Conservation (phyloP, 2,888 invertebrate species). For the Drosophila pegasa region DNA sequence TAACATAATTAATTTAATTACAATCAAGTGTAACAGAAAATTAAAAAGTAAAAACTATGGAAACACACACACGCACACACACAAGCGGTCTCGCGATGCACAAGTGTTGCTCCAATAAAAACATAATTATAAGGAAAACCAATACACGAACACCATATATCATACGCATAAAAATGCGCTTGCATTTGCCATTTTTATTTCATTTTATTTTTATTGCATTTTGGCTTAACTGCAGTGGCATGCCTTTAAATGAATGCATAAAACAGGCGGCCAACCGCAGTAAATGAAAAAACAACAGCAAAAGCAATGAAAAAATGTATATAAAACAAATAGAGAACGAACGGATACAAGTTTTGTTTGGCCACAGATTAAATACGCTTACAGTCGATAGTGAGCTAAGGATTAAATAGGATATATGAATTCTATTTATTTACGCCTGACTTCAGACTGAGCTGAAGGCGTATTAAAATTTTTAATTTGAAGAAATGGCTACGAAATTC, state of each 20-base stretch:
- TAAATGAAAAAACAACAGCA: slow-evolving; percentile 40
- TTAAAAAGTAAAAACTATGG: slow-evolving; percentile 9
- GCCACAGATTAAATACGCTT: slow-evolving; percentile 3
- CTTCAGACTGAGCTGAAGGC: not conserved
- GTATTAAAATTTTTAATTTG: too few relatives aligned
- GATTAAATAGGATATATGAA: not conserved
- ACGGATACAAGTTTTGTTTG: not conserved
- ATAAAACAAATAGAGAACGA: not conserved
- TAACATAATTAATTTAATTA: slow-evolving; percentile 79
- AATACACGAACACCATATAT: slow-evolving; percentile 16
- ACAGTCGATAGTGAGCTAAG: not conserved
- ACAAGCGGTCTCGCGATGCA: not conserved
- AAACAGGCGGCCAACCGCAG: slow-evolving; percentile 64
- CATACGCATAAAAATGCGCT: slow-evolving; percentile 32
- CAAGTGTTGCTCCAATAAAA: slow-evolving; percentile 34
- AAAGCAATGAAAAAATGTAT: not conserved
- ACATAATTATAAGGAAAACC: slow-evolving; percentile 18
- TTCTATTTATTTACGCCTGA: too few relatives aligned
- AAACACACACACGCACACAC: not conserved
- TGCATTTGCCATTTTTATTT: slow-evolving; percentile 56
- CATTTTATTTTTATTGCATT: slow-evolving; percentile 42
- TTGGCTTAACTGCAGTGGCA: slow-evolving; percentile 64
- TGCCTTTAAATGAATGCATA: slow-evolving; percentile 63
- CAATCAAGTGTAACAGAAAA: slow-evolving; percentile 49
- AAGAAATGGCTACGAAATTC: too few relatives aligned